These are phyloP conservation scores for Heliconius hermathena DNA, from an alignment of 1,140 invertebrate species.

Conservation along the genomic window DNA sequence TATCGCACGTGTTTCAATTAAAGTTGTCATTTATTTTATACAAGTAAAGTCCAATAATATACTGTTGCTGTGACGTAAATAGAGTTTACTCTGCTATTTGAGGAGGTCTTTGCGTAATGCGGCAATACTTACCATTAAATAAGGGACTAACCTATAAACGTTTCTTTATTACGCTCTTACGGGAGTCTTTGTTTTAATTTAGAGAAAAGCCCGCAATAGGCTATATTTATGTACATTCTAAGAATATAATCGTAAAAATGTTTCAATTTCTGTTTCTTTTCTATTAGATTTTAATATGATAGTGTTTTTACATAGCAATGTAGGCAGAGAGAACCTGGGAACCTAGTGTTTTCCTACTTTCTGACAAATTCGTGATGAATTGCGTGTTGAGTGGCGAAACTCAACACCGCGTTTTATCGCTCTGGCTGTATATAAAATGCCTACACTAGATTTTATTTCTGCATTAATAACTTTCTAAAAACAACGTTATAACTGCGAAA, in stretches of 20 bases:
- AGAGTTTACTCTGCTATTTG: constrained; percentile 2
- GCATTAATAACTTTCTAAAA: neutral
- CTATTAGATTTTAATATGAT: no score
- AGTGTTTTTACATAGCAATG: neutral
- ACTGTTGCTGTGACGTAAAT: constrained; percentile 6
- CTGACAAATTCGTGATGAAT: no score
- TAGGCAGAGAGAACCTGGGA: no score
- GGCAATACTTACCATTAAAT: constrained; percentile 14
- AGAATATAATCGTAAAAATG: neutral
- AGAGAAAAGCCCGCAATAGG: constrained; percentile 5
- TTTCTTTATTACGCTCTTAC: constrained; percentile 16
- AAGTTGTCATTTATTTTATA: constrained; percentile 14
- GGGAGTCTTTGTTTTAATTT: constrained; percentile 20
- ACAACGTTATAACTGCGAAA: constrained; percentile 1
- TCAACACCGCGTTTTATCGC: no score
- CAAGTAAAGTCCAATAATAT: constrained; percentile 13
- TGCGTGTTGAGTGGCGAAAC: no score
- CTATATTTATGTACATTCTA: neutral
- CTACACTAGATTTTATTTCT: neutral
- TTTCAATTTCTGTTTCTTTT: neutral
- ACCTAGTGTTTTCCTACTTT: no score
- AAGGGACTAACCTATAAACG: constrained; percentile 16
- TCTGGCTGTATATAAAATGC: no score
- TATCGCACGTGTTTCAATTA: constrained; percentile 18
- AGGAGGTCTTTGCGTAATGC: constrained; percentile 12